phyloP scores from a whole-genome alignment of 92 coral and sea anemone species.

The Meandrina meandrites region DNA sequence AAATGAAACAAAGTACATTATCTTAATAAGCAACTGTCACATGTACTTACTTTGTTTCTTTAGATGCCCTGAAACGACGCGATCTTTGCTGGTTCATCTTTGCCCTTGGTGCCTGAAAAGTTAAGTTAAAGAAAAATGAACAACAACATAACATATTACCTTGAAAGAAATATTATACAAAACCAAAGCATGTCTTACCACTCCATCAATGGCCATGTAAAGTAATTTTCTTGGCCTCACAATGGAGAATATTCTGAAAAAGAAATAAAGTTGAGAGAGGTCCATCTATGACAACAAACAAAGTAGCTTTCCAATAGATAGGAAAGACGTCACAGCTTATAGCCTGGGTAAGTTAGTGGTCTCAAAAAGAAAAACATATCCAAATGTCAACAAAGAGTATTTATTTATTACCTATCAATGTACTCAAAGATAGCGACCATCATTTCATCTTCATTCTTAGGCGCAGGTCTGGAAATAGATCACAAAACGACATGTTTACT shows the following conservation, averaged over 20 bases:
- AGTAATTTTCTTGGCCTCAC: slow-evolving; percentile 96
- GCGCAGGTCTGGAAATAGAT: slow-evolving; percentile 79
- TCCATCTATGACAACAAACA: not conserved
- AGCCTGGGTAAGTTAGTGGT: not conserved
- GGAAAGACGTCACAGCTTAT: not conserved
- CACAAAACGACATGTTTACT: not conserved
- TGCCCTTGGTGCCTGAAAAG: slow-evolving; percentile 95
- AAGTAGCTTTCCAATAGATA: not conserved
- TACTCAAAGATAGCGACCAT: slow-evolving; percentile 98
- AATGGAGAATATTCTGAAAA: slow-evolving; percentile 88
- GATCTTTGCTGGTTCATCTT: slow-evolving; percentile 99
- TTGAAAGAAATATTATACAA: not conserved
- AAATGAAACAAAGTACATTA: not conserved
- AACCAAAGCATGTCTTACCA: slow-evolving; percentile 64
- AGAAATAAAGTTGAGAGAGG: not conserved
- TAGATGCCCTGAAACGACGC: slow-evolving; percentile 97
- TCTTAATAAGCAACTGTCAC: too few species aligned
- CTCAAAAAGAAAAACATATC: not conserved
- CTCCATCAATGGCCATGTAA: slow-evolving; percentile 99
- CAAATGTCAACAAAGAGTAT: too few species aligned
- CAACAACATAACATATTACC: too few species aligned
- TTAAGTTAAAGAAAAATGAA: not conserved
- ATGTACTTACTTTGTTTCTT: slow-evolving; percentile 78
- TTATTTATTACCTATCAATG: slow-evolving; percentile 83
- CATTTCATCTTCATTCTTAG: slow-evolving; percentile 99